Evolutionary conservation across 2,888 invertebrate genomes (phyloP).

Genomic region (Agapetus fuscipes): DNA sequence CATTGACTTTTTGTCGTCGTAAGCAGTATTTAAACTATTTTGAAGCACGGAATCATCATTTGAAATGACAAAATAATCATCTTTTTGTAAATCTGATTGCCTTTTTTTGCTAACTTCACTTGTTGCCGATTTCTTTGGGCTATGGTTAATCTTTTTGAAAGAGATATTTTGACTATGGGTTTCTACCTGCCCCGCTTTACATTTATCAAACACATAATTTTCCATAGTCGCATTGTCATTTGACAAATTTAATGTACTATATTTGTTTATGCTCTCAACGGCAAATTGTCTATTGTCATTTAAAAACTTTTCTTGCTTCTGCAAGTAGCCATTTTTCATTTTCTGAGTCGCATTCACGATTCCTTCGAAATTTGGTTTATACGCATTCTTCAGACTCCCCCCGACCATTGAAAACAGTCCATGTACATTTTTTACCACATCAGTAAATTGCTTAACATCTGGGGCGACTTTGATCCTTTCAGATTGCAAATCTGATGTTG

Average conservation of each 20-base stretch:
- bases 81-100: no score
- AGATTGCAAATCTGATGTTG: constrained; percentile 4
- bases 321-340: constrained; percentile 15
- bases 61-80: background rate
- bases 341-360: constrained; percentile 18
- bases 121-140: no score
- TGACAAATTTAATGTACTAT: constrained; percentile 15
- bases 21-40: no score
- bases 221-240: constrained; percentile 10
- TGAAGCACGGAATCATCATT: background rate
- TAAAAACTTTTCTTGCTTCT: constrained; percentile 29
- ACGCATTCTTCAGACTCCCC: constrained; percentile 39
- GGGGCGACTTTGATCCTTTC: constrained; percentile 12
- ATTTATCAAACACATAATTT: constrained; percentile 14
- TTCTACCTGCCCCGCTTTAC: background rate
- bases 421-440: constrained; percentile 40
- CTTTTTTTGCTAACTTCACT: no score
- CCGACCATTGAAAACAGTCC: constrained; percentile 42
- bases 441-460: constrained; percentile 14
- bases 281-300: constrained; percentile 23
- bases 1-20: no score
- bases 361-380: constrained; percentile 24
- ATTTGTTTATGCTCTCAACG: constrained; percentile 14
- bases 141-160: no score
- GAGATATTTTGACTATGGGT: background rate